Evolutionary conservation across 2,797 vertebrate genomes (phyloP).

Genomic region (Labeo calbasu): DNA sequence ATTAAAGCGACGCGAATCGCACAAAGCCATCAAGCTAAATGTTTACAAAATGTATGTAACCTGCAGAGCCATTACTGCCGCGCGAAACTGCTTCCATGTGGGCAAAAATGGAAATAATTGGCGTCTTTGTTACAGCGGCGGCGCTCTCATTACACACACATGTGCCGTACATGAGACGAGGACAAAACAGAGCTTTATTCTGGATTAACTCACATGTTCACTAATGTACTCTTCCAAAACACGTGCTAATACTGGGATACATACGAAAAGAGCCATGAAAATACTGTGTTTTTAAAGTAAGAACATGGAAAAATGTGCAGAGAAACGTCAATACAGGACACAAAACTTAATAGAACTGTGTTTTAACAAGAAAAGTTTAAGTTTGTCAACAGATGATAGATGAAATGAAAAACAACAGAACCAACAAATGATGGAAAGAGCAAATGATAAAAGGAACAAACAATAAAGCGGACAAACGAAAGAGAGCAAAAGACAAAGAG

Average conservation of each 20-base stretch:
- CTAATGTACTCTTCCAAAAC: background rate
- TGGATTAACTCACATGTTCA: background rate
- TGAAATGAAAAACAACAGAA: background rate
- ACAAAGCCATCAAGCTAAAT: constrained; percentile 75
- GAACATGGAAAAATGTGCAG: background rate
- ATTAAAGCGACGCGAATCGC: constrained; percentile 72
- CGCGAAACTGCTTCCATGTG: constrained; percentile 64
- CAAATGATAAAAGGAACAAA: background rate
- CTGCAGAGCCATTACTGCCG: constrained; percentile 56
- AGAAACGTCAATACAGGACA: background rate
- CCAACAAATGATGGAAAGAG: background rate
- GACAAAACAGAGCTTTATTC: background rate
- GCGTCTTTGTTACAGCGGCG: constrained; percentile 53
- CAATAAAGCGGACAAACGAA: too few species aligned
- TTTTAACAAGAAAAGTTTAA: background rate
- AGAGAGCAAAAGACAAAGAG: too few species aligned
- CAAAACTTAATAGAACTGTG: background rate
- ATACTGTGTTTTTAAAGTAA: background rate
- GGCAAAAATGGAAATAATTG: constrained; percentile 62
- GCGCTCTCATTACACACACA: constrained; percentile 53
- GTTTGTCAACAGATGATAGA: background rate
- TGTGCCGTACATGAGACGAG: constrained; percentile 55
- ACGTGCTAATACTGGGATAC: background rate
- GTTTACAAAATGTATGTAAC: constrained; percentile 72
- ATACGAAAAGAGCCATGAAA: background rate